Percentiles rank a stretch among this genome's conserved stretches.
phyloP scores from a whole-genome alignment of 1,140 invertebrate species.

The Ruditapes philippinarum region DNA sequence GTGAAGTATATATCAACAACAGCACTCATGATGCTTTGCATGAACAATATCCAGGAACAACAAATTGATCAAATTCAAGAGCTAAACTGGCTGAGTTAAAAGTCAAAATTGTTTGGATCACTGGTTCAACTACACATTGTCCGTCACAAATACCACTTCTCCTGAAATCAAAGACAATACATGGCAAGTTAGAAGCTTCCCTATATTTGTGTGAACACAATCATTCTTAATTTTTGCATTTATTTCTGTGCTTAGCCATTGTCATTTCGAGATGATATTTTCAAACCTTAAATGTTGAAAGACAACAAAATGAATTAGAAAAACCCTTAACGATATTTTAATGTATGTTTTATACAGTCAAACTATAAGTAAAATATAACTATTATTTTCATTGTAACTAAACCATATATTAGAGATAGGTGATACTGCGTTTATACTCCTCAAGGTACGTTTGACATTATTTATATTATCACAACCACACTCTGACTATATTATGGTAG shows the following conservation, averaged over 20 bases:
- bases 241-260: background rate
- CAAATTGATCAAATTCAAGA: background rate
- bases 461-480: no score
- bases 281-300: background rate
- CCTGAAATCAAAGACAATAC: background rate
- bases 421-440: no score
- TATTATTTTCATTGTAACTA: no score
- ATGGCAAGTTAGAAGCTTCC: no score
- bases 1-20: no score
- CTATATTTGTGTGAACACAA: background rate
- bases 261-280: background rate
- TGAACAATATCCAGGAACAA: conserved; percentile 3
- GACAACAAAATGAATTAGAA: no score
- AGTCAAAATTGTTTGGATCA: background rate
- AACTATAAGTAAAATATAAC: no score
- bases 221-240: background rate
- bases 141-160: background rate
- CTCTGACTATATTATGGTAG: no score
- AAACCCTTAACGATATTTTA: no score
- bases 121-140: background rate
- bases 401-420: no score
- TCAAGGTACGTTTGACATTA: no score
- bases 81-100: background rate
- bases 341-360: no score
- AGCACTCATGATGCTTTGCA: background rate